These are phyloP conservation scores for Heliconius ethilla DNA, from an alignment of 2,888 invertebrate genomes.

Conservation along the genomic window DNA sequence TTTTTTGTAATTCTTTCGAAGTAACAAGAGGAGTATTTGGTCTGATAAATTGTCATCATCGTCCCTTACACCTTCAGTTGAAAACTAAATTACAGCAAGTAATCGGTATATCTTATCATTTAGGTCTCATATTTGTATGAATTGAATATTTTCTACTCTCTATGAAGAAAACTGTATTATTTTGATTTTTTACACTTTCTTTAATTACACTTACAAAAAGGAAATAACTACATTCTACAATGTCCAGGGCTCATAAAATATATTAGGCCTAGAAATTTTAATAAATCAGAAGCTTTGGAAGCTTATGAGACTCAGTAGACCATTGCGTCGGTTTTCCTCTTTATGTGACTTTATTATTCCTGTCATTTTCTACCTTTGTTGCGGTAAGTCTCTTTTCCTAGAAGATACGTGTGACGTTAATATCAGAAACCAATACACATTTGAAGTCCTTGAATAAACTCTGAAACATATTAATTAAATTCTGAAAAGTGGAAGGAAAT, in stretches of 20 bases:
- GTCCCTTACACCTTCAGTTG: not conserved
- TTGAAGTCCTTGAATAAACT: not conserved
- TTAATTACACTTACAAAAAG: too few relatives aligned
- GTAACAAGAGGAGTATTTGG: not conserved
- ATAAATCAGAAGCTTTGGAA: not conserved
- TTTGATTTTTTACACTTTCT: too few relatives aligned
- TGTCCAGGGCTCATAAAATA: not conserved
- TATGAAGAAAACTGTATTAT: too few relatives aligned
- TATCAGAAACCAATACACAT: not conserved
- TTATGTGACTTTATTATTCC: constrained; percentile 3
- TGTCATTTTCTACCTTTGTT: constrained; percentile 15
- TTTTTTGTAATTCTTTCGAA: constrained; percentile 4
- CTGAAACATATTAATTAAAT: not conserved
- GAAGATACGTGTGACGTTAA: constrained; percentile 3
- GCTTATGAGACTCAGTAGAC: not conserved
- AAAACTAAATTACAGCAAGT: not conserved
- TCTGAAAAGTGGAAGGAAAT: not conserved
- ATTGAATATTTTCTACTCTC: too few relatives aligned
- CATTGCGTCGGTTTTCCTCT: not conserved
- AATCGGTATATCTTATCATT: not conserved
- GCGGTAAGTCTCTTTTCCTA: not conserved
- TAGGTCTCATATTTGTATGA: too few relatives aligned
- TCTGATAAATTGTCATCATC: not conserved
- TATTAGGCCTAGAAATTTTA: not conserved
- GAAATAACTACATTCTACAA: not conserved